Conservation (phyloP, 2,888 invertebrate species). For the Nomada fucata region DNA sequence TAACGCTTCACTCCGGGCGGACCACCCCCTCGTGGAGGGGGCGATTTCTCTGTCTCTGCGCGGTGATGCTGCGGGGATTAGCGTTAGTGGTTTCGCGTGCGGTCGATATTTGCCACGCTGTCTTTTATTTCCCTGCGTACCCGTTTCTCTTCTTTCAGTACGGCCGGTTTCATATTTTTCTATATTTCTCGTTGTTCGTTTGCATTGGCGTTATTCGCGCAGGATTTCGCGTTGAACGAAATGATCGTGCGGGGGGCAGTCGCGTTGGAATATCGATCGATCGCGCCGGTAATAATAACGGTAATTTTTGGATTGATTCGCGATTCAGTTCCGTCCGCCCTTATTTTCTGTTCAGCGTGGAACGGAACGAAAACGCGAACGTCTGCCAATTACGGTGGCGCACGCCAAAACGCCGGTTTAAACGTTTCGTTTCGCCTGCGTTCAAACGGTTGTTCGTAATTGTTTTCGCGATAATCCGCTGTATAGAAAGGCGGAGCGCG, state of each 20-base stretch:
- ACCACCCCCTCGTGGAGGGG: not conserved
- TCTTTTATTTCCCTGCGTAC: not conserved
- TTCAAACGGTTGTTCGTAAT: not conserved
- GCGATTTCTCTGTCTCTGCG: slow-evolving; percentile 31
- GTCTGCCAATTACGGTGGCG: no score
- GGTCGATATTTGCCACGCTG: not conserved
- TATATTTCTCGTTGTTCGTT: not conserved
- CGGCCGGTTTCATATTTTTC: not conserved
- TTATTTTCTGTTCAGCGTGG: no score
- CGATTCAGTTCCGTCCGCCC: no score
- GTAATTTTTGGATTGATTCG: no score
- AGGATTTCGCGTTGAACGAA: no score
- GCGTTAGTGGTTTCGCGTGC: not conserved
- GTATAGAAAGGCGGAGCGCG: not conserved
- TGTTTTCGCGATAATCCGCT: not conserved
- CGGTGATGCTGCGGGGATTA: slow-evolving; percentile 27
- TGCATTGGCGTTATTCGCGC: no score
- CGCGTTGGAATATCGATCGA: no score
- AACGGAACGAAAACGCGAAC: no score
- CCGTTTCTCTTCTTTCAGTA: not conserved
- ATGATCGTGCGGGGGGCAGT: no score
- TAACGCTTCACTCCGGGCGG: slow-evolving; percentile 8
- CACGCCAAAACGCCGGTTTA: no score
- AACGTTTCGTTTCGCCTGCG: no score
- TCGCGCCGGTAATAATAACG: no score